phyloP scores from a whole-genome alignment of 1,140 invertebrate genomes.

The Ridgeia piscesae region DNA sequence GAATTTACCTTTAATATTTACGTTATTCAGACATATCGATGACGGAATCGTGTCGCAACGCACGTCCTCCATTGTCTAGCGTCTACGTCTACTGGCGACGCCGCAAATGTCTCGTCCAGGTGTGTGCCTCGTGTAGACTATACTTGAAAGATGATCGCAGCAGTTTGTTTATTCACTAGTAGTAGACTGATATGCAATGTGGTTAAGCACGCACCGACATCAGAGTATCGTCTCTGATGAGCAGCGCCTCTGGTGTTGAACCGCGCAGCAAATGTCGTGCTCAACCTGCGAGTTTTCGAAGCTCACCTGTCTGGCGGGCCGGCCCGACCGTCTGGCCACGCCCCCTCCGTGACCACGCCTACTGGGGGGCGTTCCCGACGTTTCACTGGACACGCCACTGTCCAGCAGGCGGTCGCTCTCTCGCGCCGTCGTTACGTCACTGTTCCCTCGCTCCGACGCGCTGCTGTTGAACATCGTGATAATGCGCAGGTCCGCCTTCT shows the following conservation, averaged over 20 bases:
- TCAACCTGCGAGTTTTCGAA: neutral
- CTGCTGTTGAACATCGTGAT: neutral
- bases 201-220: neutral
- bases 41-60: neutral
- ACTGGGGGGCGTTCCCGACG: neutral
- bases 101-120: neutral
- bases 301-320: neutral
- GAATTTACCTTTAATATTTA: neutral
- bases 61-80: neutral
- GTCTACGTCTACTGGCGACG: neutral
- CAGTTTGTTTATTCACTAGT: neutral
- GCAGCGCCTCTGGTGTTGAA: neutral
- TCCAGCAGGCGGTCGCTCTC: neutral
- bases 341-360: no score
- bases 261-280: neutral
- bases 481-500: neutral
- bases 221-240: neutral
- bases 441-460: neutral
- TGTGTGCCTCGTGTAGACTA: neutral
- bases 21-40: neutral
- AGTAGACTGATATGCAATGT: neutral
- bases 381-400: neutral
- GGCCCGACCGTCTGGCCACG: neutral
- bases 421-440: neutral
- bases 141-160: neutral